Evolutionary conservation across 1,140 invertebrate species (phyloP).

Genomic region (Himalopsyche phryganea): DNA sequence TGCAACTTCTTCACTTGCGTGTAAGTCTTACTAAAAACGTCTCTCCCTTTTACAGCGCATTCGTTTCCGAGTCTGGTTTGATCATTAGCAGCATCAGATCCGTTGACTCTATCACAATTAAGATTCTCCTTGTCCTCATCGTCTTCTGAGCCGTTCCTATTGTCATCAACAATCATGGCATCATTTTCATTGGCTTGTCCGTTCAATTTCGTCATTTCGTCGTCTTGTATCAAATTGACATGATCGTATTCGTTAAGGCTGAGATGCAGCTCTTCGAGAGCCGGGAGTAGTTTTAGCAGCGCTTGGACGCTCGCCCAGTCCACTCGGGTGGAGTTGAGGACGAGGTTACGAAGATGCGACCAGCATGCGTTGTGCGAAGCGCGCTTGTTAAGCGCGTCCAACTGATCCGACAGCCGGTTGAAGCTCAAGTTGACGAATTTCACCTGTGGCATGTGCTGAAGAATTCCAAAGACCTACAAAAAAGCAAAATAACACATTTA

Average conservation of each 20-base stretch:
- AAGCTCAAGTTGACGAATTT: slow-evolving; percentile 89
- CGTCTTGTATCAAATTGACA: slow-evolving; percentile 53
- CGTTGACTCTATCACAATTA: slow-evolving; percentile 18
- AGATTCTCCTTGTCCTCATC: slow-evolving; percentile 37
- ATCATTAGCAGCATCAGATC: slow-evolving; percentile 1
- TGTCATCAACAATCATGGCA: slow-evolving; percentile 54
- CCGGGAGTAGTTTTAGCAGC: slow-evolving; percentile 69
- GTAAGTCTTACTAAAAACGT: slow-evolving; percentile 41
- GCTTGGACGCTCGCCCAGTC: slow-evolving; percentile 79
- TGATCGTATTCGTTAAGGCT: slow-evolving; percentile 81
- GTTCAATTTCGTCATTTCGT: neutral
- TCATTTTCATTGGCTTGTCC: slow-evolving; percentile 40
- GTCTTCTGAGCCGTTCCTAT: slow-evolving; percentile 58
- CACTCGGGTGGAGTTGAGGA: slow-evolving; percentile 82
- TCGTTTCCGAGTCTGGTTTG: slow-evolving; percentile 29
- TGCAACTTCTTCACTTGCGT: slow-evolving; percentile 69
- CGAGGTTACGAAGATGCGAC: slow-evolving; percentile 69
- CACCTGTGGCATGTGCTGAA: slow-evolving; percentile 80
- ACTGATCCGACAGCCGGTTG: slow-evolving; percentile 70
- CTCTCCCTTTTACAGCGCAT: slow-evolving; percentile 27
- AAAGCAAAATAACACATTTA: slow-evolving; percentile 23
- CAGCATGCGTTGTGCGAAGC: slow-evolving; percentile 50
- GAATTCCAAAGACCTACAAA: slow-evolving; percentile 74
- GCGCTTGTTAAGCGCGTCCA: slow-evolving; percentile 52
- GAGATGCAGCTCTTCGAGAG: slow-evolving; percentile 84